phyloP scores from a whole-genome alignment of 2,113 vertebrate species.

The Oryzias woworae region DNA sequence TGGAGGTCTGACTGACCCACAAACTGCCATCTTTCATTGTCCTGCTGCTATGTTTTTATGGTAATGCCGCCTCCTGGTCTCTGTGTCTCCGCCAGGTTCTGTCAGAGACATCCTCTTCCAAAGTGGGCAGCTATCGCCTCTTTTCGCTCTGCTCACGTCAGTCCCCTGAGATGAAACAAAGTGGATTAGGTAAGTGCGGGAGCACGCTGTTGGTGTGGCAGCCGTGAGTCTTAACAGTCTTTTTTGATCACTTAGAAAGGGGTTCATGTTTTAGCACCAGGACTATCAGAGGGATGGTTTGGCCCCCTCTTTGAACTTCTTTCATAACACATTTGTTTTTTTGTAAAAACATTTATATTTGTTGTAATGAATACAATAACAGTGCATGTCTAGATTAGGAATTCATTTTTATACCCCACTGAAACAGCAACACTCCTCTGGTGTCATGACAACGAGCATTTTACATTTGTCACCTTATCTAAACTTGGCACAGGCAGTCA shows the following conservation, averaged over 20 bases:
- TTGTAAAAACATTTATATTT: too few species aligned
- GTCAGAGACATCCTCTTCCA: conserved; percentile 90
- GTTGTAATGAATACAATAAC: too few species aligned
- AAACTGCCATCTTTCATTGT: neutral
- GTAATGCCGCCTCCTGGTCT: neutral
- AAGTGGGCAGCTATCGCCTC: conserved; percentile 89
- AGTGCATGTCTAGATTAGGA: too few species aligned
- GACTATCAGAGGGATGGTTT: too few species aligned
- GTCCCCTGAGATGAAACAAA: conserved; percentile 95
- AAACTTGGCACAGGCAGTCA: too few species aligned
- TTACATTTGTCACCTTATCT: too few species aligned
- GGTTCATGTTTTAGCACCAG: neutral
- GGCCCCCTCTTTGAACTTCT: too few species aligned
- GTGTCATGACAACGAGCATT: too few species aligned
- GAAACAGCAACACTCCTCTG: too few species aligned
- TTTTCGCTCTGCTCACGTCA: conserved; percentile 93
- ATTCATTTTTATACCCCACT: too few species aligned
- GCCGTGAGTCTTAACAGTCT: neutral
- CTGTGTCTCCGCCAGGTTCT: conserved; percentile 81
- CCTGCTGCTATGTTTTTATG: neutral
- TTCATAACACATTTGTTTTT: too few species aligned
- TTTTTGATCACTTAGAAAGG: neutral
- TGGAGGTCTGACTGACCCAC: conserved; percentile 84
- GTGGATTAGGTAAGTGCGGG: conserved; percentile 89
- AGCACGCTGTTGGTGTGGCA: conserved; percentile 11